Conservation (phyloP, 2,888 invertebrate genomes). For the Cheilosia urbana region DNA sequence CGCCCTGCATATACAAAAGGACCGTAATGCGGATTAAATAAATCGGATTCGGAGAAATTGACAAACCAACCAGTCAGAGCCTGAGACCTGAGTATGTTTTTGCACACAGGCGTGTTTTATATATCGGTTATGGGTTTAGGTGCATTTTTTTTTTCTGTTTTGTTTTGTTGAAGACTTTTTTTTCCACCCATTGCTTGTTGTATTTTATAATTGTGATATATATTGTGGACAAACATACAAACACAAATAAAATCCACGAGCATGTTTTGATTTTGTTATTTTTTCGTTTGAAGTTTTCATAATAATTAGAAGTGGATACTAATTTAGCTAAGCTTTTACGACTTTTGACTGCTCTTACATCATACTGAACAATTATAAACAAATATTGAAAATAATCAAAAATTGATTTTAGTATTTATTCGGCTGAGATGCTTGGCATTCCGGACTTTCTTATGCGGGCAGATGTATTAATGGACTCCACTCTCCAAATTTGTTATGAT, state of each 20-base stretch:
- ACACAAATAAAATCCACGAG: neutral
- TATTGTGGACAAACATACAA: slow-evolving; percentile 18
- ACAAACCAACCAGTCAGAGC: slow-evolving; percentile 24
- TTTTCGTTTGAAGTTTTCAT: too few relatives aligned
- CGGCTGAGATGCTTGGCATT: slow-evolving; percentile 1
- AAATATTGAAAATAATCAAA: slow-evolving; percentile 27
- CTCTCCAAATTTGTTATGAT: neutral
- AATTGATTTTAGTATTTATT: neutral
- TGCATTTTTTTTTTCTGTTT: slow-evolving; percentile 20
- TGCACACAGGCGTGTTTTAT: slow-evolving; percentile 67
- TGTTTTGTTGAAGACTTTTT: slow-evolving; percentile 5
- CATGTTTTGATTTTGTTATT: neutral
- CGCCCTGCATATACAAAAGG: slow-evolving; percentile 45
- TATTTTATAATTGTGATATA: slow-evolving; percentile 20
- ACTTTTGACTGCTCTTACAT: slow-evolving; percentile 40
- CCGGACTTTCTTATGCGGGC: neutral
- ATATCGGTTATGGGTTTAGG: slow-evolving; percentile 58
- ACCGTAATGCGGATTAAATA: slow-evolving; percentile 66
- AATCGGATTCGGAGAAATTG: slow-evolving; percentile 61
- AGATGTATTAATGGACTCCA: slow-evolving; percentile 39
- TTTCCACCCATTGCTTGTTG: neutral
- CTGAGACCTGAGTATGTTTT: slow-evolving; percentile 28
- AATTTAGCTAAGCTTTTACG: neutral
- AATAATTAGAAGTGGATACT: neutral
- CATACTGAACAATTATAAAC: slow-evolving; percentile 17